These are phyloP conservation scores for Phymatocera aterrima DNA, from an alignment of 2,888 invertebrate genomes.

Conservation along the genomic window DNA sequence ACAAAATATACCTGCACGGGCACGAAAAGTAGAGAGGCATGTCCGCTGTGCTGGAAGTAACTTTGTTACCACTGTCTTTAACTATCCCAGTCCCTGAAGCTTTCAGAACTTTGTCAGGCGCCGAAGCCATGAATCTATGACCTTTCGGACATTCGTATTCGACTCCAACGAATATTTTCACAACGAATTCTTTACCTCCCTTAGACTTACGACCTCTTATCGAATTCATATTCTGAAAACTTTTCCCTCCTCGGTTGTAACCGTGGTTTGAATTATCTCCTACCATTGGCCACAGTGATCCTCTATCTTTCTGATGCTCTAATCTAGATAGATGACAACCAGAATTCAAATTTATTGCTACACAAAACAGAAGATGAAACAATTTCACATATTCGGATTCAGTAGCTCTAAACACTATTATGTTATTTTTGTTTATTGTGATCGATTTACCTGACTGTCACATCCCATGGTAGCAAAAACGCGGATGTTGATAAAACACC, in stretches of 20 bases:
- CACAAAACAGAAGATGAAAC: not conserved
- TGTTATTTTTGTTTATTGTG: not conserved
- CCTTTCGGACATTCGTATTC: slow-evolving; percentile 99
- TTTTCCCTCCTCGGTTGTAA: slow-evolving; percentile 67
- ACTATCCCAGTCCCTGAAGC: slow-evolving; percentile 84
- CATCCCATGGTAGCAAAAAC: slow-evolving; percentile 96
- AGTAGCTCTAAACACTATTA: not conserved
- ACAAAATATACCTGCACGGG: slow-evolving; percentile 81
- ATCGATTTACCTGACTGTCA: slow-evolving; percentile 78
- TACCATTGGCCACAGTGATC: slow-evolving; percentile 71
- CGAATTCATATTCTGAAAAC: slow-evolving; percentile 67
- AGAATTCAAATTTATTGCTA: not conserved
- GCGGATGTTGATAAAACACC: slow-evolving; percentile 94
- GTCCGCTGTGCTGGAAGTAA: slow-evolving; percentile 85
- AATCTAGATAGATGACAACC: slow-evolving; percentile 58
- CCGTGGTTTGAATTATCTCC: slow-evolving; percentile 67
- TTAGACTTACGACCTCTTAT: slow-evolving; percentile 73
- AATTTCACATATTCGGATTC: slow-evolving; percentile 22
- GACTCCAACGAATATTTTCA: slow-evolving; percentile 95
- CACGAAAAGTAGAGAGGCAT: slow-evolving; percentile 94
- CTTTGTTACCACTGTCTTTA: slow-evolving; percentile 89
- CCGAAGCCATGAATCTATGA: slow-evolving; percentile 95
- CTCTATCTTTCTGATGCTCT: slow-evolving; percentile 73
- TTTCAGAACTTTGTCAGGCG: slow-evolving; percentile 88
- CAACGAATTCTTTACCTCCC: slow-evolving; percentile 74